Base-by-base conservation (phyloP, 2,797 vertebrate genomes). In the Mycteria americana region DNA sequence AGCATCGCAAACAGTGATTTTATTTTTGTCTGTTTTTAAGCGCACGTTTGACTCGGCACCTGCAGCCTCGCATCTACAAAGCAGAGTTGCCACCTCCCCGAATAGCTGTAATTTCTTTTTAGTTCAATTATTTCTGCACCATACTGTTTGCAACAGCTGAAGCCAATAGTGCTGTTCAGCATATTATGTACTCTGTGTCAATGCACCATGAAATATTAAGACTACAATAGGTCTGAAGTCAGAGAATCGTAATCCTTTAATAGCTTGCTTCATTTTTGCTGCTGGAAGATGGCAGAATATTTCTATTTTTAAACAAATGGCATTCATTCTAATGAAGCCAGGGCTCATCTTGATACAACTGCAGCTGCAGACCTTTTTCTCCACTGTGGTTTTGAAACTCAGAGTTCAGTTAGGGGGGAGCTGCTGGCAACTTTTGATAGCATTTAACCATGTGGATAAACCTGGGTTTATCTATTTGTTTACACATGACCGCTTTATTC, bases 281-380 rank as follows among this genome's bases (percentile, higher is more conserved):
- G 88, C 77, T 95, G 91, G 92, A 96, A 95, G 97, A 90, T 48
- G 93, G 97, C 94, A 97, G 94, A 96, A 91, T 88, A 84, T 92
- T 97, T 91, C 59, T 97, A 95, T 95, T 97, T 97, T 96, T 93
- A 97, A 97, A 96, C 91, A 94, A 97, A 96, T 65, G 90, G 87
- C 72, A 77, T 91, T 91, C 73, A 82, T 91, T 91, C 81, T 93
- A 91, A 79, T 54, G 95, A 96, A 92, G 85, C 91, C 73, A 80
- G 63, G 86, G 75, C 89, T 93, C 48, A 51, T 92, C 93, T 82
- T 10, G 73, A 41, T n/a, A 28, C n/a, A 6, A 45, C 9, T 56
- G 91, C 96, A 76, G 59, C 80, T 76, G 50, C 51, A 45, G 46
- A 27, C 74, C 46, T 73, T 10, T 9, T 18, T 81, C 90, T 73